A percentile compares a stretch with the other conserved stretches of the same genome.
Evolutionary conservation across 2,797 vertebrate species (phyloP).

Genomic region (Poeciliopsis paucimaculata): DNA sequence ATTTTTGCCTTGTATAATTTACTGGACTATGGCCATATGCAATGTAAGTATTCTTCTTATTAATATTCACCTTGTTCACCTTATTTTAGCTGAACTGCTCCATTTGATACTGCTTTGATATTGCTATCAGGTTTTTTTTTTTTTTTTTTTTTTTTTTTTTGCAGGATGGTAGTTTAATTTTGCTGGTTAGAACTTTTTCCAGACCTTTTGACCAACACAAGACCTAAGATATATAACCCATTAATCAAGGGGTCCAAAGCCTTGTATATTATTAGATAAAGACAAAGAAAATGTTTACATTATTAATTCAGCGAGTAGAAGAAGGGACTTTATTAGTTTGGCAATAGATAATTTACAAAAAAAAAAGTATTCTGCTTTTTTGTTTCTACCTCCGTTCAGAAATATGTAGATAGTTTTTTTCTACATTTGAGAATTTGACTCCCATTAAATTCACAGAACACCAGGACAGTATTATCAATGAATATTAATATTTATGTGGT

Average conservation of each 20-base stretch:
- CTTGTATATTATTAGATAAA: conserved; percentile 49
- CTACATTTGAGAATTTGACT: neutral
- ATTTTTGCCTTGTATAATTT: conserved; percentile 10
- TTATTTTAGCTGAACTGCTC: neutral
- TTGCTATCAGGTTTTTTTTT: neutral
- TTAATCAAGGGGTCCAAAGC: conserved; percentile 41
- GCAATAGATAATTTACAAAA: conserved; percentile 1
- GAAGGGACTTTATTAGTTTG: conserved; percentile 1
- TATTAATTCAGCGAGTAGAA: conserved; percentile 9
- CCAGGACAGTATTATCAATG: neutral
- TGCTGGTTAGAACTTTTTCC: conserved; percentile 38
- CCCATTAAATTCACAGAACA: neutral
- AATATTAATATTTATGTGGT: neutral
- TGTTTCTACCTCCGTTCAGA: neutral
- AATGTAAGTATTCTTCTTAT: conserved; percentile 71
- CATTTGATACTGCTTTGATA: conserved; percentile 20
- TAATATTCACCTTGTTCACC: neutral
- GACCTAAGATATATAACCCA: conserved; percentile 40
- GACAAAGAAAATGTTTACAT: conserved; percentile 23
- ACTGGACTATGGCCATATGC: conserved; percentile 37
- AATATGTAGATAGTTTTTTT: neutral
- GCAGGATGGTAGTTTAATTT: conserved; percentile 25
- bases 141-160: neutral
- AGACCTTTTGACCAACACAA: conserved; percentile 31
- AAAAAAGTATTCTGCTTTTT: neutral